phyloP scores from a whole-genome alignment of 2,888 invertebrate species.

The Cartodere bifasciata region DNA sequence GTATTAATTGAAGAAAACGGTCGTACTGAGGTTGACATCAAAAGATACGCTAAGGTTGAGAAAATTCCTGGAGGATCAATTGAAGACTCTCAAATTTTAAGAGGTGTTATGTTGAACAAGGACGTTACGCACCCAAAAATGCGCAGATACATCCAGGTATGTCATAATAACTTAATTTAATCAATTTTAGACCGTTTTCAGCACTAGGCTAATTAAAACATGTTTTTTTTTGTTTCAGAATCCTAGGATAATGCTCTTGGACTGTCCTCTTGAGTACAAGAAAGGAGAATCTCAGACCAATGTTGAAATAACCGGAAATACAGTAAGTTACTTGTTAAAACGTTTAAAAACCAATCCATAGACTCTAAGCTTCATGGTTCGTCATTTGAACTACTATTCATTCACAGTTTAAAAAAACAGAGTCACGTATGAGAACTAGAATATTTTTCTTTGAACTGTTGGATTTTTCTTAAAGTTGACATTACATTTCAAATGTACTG shows the following conservation, averaged over 20 bases:
- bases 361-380: background rate
- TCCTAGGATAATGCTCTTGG: slow-evolving; percentile 86
- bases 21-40: slow-evolving; percentile 91
- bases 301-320: slow-evolving; percentile 87
- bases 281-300: slow-evolving; percentile 98
- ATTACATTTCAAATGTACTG: too few species aligned
- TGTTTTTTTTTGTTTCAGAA: slow-evolving; percentile 49
- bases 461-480: too few species aligned
- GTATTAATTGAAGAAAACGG: slow-evolving; percentile 83
- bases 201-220: too few species aligned
- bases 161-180: slow-evolving; percentile 1
- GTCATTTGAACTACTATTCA: too few species aligned
- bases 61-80: slow-evolving; percentile 92
- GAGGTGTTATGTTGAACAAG: slow-evolving; percentile 96
- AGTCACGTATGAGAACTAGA: too few species aligned
- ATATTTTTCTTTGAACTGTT: too few species aligned
- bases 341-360: background rate
- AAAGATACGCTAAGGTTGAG: slow-evolving; percentile 91
- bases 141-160: slow-evolving; percentile 66
- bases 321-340: slow-evolving; percentile 34
- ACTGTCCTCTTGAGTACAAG: slow-evolving; percentile 96
- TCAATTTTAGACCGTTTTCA: too few species aligned
- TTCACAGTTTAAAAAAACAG: too few species aligned
- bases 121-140: slow-evolving; percentile 98
- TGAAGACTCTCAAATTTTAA: slow-evolving; percentile 85